Percentiles rank a stretch among this genome's conserved stretches.
These are phyloP conservation scores for Calameuta pallipes DNA, from an alignment of 2,888 invertebrate genomes.

Conservation along the genomic window DNA sequence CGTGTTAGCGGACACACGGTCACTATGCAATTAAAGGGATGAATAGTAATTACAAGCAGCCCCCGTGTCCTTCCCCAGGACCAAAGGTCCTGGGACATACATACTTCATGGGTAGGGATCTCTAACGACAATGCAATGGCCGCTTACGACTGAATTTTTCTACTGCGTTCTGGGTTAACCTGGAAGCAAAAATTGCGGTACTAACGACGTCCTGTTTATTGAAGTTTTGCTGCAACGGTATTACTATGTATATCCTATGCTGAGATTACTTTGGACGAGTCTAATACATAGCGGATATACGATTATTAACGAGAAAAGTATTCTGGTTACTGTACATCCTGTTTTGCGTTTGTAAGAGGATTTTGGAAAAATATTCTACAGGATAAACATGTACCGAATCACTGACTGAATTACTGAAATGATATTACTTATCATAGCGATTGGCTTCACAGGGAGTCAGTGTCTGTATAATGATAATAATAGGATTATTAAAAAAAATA, in stretches of 20 bases:
- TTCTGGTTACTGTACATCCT: neutral
- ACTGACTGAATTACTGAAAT: neutral
- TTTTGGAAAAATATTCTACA: neutral
- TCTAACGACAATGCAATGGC: neutral
- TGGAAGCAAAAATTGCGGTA: neutral
- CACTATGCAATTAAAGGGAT: neutral
- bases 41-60: neutral
- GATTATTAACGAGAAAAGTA: neutral
- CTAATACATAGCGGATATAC: neutral
- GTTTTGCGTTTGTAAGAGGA: neutral
- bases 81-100: neutral
- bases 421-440: neutral
- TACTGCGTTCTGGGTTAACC: neutral
- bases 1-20: neutral
- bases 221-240: neutral
- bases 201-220: neutral
- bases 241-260: neutral
- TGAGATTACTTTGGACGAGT: neutral
- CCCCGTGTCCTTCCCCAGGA: neutral
- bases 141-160: neutral
- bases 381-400: neutral
- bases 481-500: neutral
- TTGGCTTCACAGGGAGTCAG: neutral
- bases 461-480: neutral
- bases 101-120: neutral